A percentile compares a stretch with the other conserved stretches of the same genome.
Evolutionary conservation across 1,140 invertebrate species (phyloP).

Genomic region (Philotrypesis tridentata): DNA sequence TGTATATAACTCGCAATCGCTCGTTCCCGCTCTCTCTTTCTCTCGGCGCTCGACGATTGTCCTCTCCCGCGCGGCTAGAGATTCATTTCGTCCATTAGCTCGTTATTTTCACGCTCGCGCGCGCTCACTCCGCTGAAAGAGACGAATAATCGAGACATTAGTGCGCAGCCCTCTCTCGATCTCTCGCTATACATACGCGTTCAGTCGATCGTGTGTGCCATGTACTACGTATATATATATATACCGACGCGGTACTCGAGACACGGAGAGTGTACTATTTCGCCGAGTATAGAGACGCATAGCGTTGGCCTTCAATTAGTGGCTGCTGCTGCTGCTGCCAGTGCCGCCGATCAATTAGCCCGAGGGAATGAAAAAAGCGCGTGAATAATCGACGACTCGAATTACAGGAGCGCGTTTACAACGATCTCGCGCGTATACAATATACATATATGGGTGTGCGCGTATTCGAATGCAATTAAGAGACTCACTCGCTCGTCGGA

Average conservation of each 20-base stretch:
- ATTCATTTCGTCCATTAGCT: neutral
- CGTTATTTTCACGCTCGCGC: constrained; percentile 41
- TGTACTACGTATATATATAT: too few relatives aligned
- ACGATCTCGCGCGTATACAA: neutral
- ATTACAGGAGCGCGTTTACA: neutral
- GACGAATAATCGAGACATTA: neutral
- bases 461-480: neutral
- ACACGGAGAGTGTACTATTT: neutral
- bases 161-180: neutral
- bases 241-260: too few relatives aligned
- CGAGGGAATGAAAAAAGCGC: too few relatives aligned
- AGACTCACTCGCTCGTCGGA: too few relatives aligned
- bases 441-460: neutral
- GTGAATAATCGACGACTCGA: neutral
- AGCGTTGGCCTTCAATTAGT: neutral
- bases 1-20: too few relatives aligned
- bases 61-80: too few relatives aligned
- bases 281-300: neutral
- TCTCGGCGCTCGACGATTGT: too few relatives aligned
- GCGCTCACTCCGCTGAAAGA: neutral
- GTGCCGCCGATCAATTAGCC: neutral
- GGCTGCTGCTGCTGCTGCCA: too few relatives aligned
- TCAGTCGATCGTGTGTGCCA: too few relatives aligned
- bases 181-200: neutral
- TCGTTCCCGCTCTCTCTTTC: too few relatives aligned